Evolutionary conservation across 1,140 invertebrate species (phyloP).

Genomic region (Temnothorax nylanderi): DNA sequence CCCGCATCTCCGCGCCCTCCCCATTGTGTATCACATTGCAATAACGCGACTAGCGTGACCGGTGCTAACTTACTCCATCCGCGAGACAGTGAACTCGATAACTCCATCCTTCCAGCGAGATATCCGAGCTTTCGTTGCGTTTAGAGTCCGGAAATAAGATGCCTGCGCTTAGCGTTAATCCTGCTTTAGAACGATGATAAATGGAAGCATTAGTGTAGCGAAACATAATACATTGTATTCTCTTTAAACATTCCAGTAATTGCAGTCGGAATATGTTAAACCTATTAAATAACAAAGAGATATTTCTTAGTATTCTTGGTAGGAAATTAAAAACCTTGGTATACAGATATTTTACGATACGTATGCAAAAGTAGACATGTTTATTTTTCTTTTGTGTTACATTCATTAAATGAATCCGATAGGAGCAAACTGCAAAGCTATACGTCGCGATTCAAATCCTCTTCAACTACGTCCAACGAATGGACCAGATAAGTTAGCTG

Average conservation of each 20-base stretch:
- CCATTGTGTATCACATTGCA: slow-evolving; percentile 32
- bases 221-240: background rate
- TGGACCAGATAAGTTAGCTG: background rate
- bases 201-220: slow-evolving; percentile 21
- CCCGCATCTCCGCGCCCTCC: background rate
- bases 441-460: background rate
- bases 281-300: background rate
- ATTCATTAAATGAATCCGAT: background rate
- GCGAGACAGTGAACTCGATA: slow-evolving; percentile 43
- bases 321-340: background rate
- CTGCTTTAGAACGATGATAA: slow-evolving; percentile 32
- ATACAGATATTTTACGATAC: background rate
- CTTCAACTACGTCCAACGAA: background rate
- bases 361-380: background rate
- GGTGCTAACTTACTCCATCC: slow-evolving; percentile 6
- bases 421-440: background rate
- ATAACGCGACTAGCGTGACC: slow-evolving; percentile 58
- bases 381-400: background rate
- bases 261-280: slow-evolving; percentile 8
- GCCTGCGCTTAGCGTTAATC: slow-evolving; percentile 45
- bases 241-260: slow-evolving; percentile 37
- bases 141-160: slow-evolving; percentile 49
- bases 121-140: slow-evolving; percentile 42
- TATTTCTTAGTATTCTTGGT: background rate
- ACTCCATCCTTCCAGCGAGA: slow-evolving; percentile 37